Evolutionary conservation across 2,888 invertebrate genomes (phyloP).

Genomic region (Glyphotaelius pellucidus): DNA sequence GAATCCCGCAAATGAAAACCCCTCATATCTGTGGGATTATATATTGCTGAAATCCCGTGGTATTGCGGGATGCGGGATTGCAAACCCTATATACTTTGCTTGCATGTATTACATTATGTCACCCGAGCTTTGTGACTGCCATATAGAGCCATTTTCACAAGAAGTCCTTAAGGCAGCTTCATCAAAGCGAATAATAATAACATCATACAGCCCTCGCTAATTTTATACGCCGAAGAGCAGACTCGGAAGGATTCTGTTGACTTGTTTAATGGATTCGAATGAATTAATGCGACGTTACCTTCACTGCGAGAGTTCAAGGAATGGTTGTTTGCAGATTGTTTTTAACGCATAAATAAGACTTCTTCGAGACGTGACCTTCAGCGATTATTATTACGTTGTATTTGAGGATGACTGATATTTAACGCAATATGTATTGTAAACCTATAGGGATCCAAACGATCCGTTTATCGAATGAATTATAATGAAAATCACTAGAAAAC

Average conservation of each 20-base stretch:
- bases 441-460: too few species aligned
- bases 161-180: not conserved
- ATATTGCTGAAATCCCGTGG: too few species aligned
- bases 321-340: not conserved
- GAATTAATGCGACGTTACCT: not conserved
- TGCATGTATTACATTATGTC: not conserved
- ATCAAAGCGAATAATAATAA: constrained; percentile 2
- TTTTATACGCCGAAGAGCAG: not conserved
- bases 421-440: too few species aligned
- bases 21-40: too few species aligned
- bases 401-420: not conserved
- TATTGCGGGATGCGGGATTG: too few species aligned
- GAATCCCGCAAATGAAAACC: too few species aligned
- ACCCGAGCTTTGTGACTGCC: not conserved
- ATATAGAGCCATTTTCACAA: not conserved
- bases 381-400: not conserved
- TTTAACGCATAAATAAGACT: not conserved
- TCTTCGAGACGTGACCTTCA: not conserved
- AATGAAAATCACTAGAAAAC: too few species aligned
- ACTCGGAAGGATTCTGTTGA: not conserved
- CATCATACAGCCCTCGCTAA: not conserved
- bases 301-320: not conserved
- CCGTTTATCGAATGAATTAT: too few species aligned
- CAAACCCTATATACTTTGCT: not conserved
- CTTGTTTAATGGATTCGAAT: constrained; percentile 2